phyloP scores from a whole-genome alignment of 2,113 vertebrate species.

The Labeo catla region DNA sequence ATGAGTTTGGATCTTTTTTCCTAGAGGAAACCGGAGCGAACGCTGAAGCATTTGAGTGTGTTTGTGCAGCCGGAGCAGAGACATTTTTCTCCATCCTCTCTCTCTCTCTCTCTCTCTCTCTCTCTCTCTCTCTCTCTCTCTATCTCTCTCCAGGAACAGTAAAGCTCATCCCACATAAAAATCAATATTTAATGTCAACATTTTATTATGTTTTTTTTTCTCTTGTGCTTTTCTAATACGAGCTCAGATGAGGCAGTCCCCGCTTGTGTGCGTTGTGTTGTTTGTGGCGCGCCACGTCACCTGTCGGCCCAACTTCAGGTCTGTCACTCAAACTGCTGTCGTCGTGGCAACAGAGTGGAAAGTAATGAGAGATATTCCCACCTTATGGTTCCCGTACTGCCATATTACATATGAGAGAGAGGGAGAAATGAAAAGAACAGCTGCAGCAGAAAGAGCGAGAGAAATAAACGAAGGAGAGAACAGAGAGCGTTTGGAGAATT shows the following conservation, averaged over 20 bases:
- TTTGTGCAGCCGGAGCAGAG: background rate
- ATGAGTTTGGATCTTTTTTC: background rate
- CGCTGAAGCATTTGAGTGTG: background rate
- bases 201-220: constrained; percentile 42
- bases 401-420: background rate
- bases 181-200: constrained; percentile 59
- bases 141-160: constrained; percentile 5
- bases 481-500: background rate
- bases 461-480: background rate
- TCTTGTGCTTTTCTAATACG: constrained; percentile 2
- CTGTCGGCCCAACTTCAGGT: constrained; percentile 26
- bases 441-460: background rate
- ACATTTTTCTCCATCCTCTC: background rate
- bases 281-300: background rate
- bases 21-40: background rate
- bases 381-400: background rate
- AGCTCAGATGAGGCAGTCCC: background rate
- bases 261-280: background rate
- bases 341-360: constrained; percentile 42
- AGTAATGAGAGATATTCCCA: constrained; percentile 21
- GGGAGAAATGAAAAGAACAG: background rate
- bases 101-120: background rate
- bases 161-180: constrained; percentile 46
- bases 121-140: background rate
- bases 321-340: constrained; percentile 49